Conservation (phyloP, 2,888 invertebrate species). For the Epsilonema sp. region DNA sequence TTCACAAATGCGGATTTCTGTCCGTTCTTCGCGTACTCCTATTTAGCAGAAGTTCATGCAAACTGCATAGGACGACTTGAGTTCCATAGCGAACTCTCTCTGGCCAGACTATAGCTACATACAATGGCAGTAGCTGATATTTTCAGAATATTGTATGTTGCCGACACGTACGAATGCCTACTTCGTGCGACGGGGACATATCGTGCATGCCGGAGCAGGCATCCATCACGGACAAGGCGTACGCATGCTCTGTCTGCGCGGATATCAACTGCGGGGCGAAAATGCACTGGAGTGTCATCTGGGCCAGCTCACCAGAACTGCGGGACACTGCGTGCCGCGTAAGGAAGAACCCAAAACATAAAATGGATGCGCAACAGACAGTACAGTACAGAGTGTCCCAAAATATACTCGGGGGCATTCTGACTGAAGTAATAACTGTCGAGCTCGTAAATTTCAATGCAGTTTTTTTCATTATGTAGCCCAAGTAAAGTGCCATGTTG, state of each 20-base stretch:
- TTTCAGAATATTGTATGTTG: constrained; percentile 19
- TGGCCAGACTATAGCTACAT: too few species aligned
- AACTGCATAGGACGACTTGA: too few species aligned
- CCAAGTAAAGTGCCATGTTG: too few species aligned
- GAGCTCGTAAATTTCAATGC: not conserved
- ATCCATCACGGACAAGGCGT: constrained; percentile 16
- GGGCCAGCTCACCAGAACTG: constrained; percentile 3
- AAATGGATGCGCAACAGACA: too few species aligned
- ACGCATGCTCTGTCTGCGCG: constrained; percentile 13
- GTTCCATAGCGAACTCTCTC: too few species aligned
- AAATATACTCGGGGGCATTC: too few species aligned
- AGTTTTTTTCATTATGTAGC: not conserved
- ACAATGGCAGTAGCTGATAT: too few species aligned
- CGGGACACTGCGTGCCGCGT: constrained; percentile 9
- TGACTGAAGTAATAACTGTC: too few species aligned
- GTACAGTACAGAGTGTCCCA: too few species aligned
- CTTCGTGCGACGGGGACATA: constrained; percentile 18
- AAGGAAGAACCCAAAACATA: not conserved
- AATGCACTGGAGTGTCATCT: constrained; percentile 7
- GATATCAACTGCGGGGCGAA: constrained; percentile 9
- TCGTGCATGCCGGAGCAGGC: constrained; percentile 19
- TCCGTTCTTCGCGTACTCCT: too few species aligned
- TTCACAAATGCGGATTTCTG: too few species aligned
- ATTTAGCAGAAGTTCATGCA: too few species aligned
- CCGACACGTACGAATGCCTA: constrained; percentile 23